Percentiles rank a stretch among this genome's conserved stretches.
Evolutionary conservation across 2,888 invertebrate species (phyloP).

Genomic region (Noctua fimbriata): DNA sequence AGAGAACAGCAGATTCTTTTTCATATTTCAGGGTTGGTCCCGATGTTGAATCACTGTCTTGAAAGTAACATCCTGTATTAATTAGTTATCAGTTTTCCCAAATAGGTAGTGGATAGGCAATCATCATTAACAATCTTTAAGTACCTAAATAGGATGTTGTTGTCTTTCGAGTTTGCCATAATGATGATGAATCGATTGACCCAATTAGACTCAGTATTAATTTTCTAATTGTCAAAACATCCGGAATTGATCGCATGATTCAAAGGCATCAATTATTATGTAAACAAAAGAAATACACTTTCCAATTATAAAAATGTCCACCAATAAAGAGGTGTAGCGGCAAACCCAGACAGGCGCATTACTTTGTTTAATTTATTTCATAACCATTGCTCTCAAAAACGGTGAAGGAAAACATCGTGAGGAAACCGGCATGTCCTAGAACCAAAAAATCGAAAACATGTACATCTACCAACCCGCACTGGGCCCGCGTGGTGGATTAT

Average conservation of each 20-base stretch:
- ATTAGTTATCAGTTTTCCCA: background rate
- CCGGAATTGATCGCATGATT: constrained; percentile 17
- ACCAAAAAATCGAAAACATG: too few relatives aligned
- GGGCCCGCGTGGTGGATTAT: too few relatives aligned
- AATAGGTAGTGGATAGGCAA: constrained; percentile 13
- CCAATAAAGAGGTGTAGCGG: background rate
- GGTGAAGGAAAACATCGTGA: too few relatives aligned
- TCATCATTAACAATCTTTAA: constrained; percentile 32
- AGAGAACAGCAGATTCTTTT: background rate
- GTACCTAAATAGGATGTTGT: constrained; percentile 19
- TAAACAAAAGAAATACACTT: background rate
- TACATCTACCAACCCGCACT: too few relatives aligned
- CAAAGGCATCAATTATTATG: background rate
- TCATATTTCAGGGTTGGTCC: background rate
- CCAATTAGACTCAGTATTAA: constrained; percentile 31
- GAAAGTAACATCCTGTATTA: background rate
- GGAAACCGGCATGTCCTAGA: too few relatives aligned
- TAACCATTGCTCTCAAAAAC: too few relatives aligned
- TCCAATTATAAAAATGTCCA: background rate
- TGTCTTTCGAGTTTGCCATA: constrained; percentile 3
- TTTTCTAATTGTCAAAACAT: constrained; percentile 30
- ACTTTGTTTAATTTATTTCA: too few relatives aligned
- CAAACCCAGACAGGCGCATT: too few relatives aligned
- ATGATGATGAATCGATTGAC: constrained; percentile 14
- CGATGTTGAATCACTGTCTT: background rate